phyloP scores from a whole-genome alignment of 2,113 vertebrate species.

The Pseudonaja textilis region DNA sequence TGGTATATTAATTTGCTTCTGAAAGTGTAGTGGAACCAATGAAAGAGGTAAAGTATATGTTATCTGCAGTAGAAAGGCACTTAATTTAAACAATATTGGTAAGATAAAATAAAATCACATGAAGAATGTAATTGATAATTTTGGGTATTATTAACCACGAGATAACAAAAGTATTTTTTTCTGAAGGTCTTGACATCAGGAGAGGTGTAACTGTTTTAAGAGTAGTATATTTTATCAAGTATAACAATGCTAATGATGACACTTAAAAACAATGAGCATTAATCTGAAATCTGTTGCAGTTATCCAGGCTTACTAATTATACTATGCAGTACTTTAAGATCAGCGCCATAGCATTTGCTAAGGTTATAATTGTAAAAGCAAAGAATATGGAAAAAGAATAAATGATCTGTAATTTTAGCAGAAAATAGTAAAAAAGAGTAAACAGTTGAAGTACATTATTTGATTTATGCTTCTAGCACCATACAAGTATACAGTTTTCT shows the following conservation, averaged over 20 bases:
- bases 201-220: not conserved
- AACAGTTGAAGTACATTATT: not conserved
- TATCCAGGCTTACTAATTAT: not conserved
- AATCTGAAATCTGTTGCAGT: not conserved
- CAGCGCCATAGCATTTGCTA: not conserved
- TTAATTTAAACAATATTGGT: not conserved
- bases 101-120: not conserved
- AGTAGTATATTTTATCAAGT: not conserved
- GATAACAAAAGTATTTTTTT: not conserved
- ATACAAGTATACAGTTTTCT: not conserved
- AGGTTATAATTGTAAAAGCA: slow-evolving; percentile 1
- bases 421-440: not conserved
- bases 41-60: not conserved
- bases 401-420: not conserved
- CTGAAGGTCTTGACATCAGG: not conserved
- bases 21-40: not conserved
- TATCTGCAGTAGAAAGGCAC: not conserved
- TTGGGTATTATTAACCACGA: not conserved
- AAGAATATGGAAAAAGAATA: not conserved
- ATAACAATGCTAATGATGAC: not conserved
- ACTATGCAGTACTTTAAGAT: not conserved
- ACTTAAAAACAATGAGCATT: not conserved
- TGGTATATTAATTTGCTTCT: not conserved
- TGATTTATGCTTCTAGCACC: not conserved
- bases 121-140: not conserved